A percentile compares a stretch with the other conserved stretches of the same genome.
phyloP scores from a whole-genome alignment of 2,113 vertebrate species.

The Chunga burmeisteri region DNA sequence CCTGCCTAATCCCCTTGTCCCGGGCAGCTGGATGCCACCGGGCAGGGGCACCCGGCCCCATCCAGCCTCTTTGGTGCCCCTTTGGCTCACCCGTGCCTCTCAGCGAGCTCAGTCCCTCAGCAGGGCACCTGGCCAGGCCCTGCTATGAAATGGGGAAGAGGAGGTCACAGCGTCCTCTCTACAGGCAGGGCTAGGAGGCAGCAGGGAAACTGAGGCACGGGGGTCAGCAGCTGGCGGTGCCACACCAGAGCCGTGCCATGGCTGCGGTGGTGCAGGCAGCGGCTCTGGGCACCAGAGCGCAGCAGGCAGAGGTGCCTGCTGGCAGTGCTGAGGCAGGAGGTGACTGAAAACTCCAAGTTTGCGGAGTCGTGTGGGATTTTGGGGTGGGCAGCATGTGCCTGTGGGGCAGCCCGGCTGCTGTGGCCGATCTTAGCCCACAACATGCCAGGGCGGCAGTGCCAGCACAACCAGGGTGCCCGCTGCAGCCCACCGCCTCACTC shows the following conservation, averaged over 20 bases:
- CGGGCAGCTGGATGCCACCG: fast-evolving
- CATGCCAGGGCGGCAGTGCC: background rate
- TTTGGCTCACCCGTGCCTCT: background rate
- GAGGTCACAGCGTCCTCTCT: fast-evolving
- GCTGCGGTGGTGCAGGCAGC: background rate
- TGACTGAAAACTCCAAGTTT: background rate
- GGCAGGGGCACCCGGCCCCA: background rate
- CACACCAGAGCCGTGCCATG: background rate
- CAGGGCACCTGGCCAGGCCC: background rate
- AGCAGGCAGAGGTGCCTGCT: background rate
- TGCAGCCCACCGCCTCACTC: background rate
- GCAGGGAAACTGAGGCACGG: background rate
- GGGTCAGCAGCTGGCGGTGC: background rate
- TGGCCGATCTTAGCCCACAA: background rate
- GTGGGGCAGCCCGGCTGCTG: background rate
- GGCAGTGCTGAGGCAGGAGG: background rate
- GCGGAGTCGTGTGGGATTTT: background rate
- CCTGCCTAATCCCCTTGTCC: background rate
- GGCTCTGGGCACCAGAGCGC: background rate
- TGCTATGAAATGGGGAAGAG: background rate
- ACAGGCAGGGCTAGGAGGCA: background rate
- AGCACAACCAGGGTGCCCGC: fast-evolving
- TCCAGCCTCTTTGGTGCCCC: background rate
- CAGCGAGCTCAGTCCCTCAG: background rate
- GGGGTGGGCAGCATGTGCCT: background rate